A percentile compares a stretch with the other conserved stretches of the same genome.
phyloP scores from a whole-genome alignment of 1,140 invertebrate genomes.

The Magallana ariakensis region DNA sequence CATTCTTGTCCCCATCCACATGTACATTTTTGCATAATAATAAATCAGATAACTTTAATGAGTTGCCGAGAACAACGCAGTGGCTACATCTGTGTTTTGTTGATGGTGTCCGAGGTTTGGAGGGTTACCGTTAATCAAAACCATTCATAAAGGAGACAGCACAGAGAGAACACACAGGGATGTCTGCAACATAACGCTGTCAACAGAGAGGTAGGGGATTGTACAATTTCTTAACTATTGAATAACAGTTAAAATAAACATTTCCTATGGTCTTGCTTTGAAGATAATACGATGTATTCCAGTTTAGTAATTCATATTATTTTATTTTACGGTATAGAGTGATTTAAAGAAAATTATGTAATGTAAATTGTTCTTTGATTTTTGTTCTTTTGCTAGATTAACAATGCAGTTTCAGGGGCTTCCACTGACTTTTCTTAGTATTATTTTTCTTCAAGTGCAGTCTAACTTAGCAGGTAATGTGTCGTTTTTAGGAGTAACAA shows the following conservation, averaged over 20 bases:
- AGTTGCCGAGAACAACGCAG: not conserved
- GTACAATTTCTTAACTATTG: too few species aligned
- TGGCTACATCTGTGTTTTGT: not conserved
- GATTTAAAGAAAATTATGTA: not conserved
- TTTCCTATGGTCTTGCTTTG: too few species aligned
- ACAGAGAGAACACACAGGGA: not conserved
- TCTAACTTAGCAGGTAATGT: not conserved
- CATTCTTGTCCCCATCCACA: not conserved
- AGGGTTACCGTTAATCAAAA: too few species aligned
- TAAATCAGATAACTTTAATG: conserved; percentile 9
- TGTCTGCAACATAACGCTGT: not conserved
- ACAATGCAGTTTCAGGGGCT: not conserved
- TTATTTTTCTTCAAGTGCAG: not conserved
- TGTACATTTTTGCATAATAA: conserved; percentile 24
- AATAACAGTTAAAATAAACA: too few species aligned
- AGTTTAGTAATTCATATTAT: too few species aligned
- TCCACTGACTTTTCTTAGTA: not conserved
- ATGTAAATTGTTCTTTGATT: not conserved
- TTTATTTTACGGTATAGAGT: too few species aligned
- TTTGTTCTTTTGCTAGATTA: not conserved
- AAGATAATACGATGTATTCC: too few species aligned
- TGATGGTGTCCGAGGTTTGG: too few species aligned
- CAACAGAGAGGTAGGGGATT: too few species aligned
- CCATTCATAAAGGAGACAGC: too few species aligned
- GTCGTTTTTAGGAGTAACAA: too few species aligned